These are phyloP conservation scores for Telenomus remus DNA, from an alignment of 1,140 invertebrate genomes.

Conservation along the genomic window DNA sequence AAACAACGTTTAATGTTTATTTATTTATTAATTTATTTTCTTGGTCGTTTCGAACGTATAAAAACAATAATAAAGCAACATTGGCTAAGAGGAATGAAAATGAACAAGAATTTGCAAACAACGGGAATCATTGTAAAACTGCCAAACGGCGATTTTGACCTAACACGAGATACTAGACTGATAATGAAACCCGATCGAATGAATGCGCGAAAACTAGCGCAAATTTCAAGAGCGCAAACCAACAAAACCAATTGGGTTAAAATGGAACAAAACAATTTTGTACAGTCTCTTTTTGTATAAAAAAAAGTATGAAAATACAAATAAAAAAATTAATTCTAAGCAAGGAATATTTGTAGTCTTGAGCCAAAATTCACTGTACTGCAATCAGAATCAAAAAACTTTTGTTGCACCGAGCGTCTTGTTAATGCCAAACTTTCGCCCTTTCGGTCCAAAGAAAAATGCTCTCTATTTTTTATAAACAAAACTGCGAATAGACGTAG, in stretches of 20 bases:
- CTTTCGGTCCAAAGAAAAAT: slow-evolving; percentile 23
- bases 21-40: slow-evolving; percentile 16
- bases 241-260: slow-evolving; percentile 7
- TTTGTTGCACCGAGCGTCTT: too few species aligned
- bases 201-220: slow-evolving; percentile 18
- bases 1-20: slow-evolving; percentile 2
- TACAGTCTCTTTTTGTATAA: slow-evolving; percentile 42
- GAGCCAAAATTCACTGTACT: slow-evolving; percentile 18
- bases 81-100: slow-evolving; percentile 15
- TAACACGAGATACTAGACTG: slow-evolving; percentile 60
- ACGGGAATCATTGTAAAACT: slow-evolving; percentile 45
- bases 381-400: slow-evolving; percentile 6
- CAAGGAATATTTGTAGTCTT: background rate
- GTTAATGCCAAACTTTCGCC: background rate
- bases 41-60: background rate
- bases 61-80: slow-evolving; percentile 1
- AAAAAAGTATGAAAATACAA: slow-evolving; percentile 10
- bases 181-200: slow-evolving; percentile 52
- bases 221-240: slow-evolving; percentile 7
- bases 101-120: background rate
- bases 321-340: background rate
- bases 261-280: slow-evolving; percentile 12
- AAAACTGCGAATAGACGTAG: slow-evolving; percentile 46
- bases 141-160: slow-evolving; percentile 60
- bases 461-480: slow-evolving; percentile 55